These are phyloP conservation scores for Rhincodon typus DNA, from an alignment of 2,797 vertebrate species.

Conservation along the genomic window DNA sequence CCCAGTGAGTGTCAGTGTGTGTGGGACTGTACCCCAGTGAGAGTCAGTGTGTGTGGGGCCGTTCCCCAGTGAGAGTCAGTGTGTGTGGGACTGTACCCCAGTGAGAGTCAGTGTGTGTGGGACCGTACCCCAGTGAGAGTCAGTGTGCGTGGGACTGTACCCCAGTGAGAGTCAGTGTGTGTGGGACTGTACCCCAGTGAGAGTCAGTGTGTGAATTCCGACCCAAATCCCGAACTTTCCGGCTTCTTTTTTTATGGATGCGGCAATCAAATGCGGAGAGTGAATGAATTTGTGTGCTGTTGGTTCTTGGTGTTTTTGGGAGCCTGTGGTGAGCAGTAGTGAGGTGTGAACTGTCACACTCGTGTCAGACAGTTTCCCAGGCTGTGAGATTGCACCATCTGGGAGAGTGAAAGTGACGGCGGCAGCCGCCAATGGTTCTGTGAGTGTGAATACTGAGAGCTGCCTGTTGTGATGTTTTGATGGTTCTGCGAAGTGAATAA, in stretches of 20 bases:
- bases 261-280: neutral
- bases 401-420: neutral
- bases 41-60: no score
- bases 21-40: no score
- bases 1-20: no score
- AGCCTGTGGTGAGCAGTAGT: neutral
- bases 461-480: constrained; percentile 2
- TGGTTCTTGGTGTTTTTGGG: neutral
- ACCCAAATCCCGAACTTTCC: neutral
- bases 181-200: neutral
- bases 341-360: neutral
- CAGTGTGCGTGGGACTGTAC: neutral
- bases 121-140: neutral
- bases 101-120: neutral
- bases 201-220: neutral
- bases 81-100: neutral
- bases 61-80: no score
- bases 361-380: neutral
- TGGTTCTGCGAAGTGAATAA: constrained; percentile 26
- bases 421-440: neutral
- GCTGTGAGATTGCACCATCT: neutral
- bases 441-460: neutral
- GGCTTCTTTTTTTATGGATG: neutral
- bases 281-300: neutral
- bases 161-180: neutral